Conservation (phyloP, 1,140 invertebrate genomes). For the Manduca sexta region DNA sequence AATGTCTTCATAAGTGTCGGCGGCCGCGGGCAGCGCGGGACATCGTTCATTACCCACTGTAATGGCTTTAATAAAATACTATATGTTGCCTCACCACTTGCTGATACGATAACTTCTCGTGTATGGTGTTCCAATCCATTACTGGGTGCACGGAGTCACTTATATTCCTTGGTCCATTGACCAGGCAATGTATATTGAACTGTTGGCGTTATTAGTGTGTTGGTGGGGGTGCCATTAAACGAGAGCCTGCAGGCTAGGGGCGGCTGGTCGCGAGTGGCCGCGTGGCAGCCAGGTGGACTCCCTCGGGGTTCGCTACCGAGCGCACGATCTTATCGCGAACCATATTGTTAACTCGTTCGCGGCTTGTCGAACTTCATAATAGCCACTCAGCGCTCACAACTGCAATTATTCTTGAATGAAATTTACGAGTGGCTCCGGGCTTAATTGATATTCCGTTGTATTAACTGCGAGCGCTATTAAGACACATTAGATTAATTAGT, state of each 20-base stretch:
- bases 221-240: slow-evolving; percentile 9
- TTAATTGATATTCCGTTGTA: neutral
- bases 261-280: slow-evolving; percentile 1
- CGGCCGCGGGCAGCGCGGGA: slow-evolving; percentile 37
- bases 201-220: neutral
- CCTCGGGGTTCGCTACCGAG: slow-evolving; percentile 12
- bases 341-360: slow-evolving; percentile 7
- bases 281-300: slow-evolving; percentile 4
- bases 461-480: no score
- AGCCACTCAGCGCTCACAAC: slow-evolving; percentile 1
- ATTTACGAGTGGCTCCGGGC: no score
- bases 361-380: slow-evolving; percentile 6
- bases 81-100: slow-evolving; percentile 20
- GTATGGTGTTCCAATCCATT: no score
- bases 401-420: neutral
- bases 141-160: no score
- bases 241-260: slow-evolving; percentile 7
- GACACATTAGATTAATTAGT: no score
- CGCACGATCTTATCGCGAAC: slow-evolving; percentile 9
- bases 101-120: no score
- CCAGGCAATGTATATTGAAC: slow-evolving; percentile 1
- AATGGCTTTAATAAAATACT: slow-evolving; percentile 63
- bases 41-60: slow-evolving; percentile 58
- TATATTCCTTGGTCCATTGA: neutral
- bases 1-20: slow-evolving; percentile 66